Conservation (phyloP, 2,888 invertebrate genomes). For the Melanotus villosus region DNA sequence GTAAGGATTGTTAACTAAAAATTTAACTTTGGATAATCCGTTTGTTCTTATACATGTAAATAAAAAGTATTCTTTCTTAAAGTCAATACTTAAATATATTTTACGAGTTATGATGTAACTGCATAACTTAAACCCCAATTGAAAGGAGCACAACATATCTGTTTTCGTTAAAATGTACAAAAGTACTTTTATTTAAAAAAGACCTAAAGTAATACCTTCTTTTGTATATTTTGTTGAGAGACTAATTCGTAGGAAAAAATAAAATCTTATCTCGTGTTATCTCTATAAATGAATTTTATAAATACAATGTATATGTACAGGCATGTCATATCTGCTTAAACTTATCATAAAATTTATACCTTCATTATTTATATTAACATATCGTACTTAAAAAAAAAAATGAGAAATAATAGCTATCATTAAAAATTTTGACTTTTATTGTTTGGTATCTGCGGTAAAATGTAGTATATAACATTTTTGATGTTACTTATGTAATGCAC, state of each 20-base stretch:
- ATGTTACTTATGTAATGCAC: conserved; percentile 53
- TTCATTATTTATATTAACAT: conserved; percentile 49
- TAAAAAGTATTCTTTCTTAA: conserved; percentile 29
- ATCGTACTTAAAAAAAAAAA: conserved; percentile 46
- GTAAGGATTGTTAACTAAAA: conserved; percentile 38
- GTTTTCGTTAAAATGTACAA: conserved; percentile 25
- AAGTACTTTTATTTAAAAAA: conserved; percentile 30
- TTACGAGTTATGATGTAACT: conserved; percentile 30
- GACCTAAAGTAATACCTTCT: conserved; percentile 26
- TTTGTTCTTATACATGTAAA: conserved; percentile 32
- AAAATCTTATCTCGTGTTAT: conserved; percentile 41
- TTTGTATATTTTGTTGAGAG: conserved; percentile 38
- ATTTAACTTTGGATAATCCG: conserved; percentile 28
- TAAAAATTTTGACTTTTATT: conserved; percentile 35
- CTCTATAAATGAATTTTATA: conserved; percentile 42
- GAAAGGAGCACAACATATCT: conserved; percentile 38
- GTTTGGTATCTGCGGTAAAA: conserved; percentile 55
- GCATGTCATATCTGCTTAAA: conserved; percentile 46
- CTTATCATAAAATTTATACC: conserved; percentile 40
- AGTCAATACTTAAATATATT: conserved; percentile 20
- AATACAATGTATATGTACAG: conserved; percentile 40
- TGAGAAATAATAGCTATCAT: conserved; percentile 37
- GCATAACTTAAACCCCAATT: conserved; percentile 38
- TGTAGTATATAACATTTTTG: conserved; percentile 46
- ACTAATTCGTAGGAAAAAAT: conserved; percentile 26